A percentile compares a stretch with the other conserved stretches of the same genome.
Conservation (phyloP, 1,140 invertebrate species). For the Lysiphlebus fabarum region DNA sequence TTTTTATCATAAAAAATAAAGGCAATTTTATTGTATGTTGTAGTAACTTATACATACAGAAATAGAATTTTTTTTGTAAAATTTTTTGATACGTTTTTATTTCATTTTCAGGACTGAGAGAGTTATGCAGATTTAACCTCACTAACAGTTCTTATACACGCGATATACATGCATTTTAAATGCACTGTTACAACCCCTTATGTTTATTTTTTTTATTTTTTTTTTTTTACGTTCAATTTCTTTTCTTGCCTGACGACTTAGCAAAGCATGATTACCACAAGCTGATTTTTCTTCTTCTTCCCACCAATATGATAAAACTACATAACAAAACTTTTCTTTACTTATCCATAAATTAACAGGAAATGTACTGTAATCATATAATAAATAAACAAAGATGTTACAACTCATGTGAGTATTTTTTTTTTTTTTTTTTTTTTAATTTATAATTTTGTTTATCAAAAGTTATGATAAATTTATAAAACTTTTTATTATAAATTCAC, state of each 20-base stretch:
- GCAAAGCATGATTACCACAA: constrained; percentile 17
- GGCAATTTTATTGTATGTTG: too few species aligned
- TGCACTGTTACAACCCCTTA: constrained; percentile 20
- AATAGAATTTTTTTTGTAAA: too few species aligned
- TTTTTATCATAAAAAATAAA: too few species aligned
- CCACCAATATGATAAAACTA: constrained; percentile 2
- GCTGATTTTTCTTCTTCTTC: constrained; percentile 7
- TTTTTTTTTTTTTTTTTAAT: too few species aligned
- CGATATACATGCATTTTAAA: constrained; percentile 45
- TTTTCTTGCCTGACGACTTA: constrained; percentile 14
- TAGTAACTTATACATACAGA: too few species aligned
- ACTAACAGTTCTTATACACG: constrained; percentile 46
- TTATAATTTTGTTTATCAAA: too few species aligned
- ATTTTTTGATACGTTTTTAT: too few species aligned
- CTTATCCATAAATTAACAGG: constrained; percentile 7
- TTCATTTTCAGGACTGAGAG: constrained; percentile 19
- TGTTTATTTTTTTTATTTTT: constrained; percentile 18
- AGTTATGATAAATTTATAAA: too few species aligned
- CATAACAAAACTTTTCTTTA: constrained; percentile 7
- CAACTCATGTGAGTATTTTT: too few species aligned
- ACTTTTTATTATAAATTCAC: too few species aligned
- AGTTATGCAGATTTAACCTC: constrained; percentile 46
- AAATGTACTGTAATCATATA: constrained; percentile 11
- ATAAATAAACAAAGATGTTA: constrained; percentile 5
- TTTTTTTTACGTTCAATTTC: constrained; percentile 19